phyloP scores from a whole-genome alignment of 2,888 invertebrate genomes.

The Melanophora roralis region DNA sequence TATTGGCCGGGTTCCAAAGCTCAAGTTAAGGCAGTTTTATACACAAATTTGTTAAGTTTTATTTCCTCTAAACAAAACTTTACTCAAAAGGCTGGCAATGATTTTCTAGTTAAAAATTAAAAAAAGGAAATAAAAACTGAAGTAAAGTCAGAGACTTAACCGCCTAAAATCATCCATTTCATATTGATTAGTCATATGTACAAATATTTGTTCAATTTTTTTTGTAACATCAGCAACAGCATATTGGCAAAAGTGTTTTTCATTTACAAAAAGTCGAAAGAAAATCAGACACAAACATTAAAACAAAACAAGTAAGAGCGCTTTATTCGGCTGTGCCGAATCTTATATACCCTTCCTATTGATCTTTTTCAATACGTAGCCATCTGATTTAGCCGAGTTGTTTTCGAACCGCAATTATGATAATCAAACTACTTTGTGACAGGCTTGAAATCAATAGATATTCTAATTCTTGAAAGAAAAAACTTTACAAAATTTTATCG shows the following conservation, averaged over 20 bases:
- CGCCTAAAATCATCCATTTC: conserved; percentile 66
- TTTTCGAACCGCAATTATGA: too few relatives aligned
- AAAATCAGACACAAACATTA: background rate
- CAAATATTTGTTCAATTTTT: background rate
- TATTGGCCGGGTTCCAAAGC: conserved; percentile 50
- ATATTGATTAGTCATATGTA: conserved; percentile 70
- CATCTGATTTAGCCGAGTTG: too few relatives aligned
- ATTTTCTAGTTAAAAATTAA: too few relatives aligned
- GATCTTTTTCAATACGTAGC: too few relatives aligned
- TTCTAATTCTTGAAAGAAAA: too few relatives aligned
- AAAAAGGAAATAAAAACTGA: conserved; percentile 5
- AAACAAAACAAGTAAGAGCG: conserved; percentile 31
- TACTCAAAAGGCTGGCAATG: background rate
- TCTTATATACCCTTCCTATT: too few relatives aligned
- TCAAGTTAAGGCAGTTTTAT: conserved; percentile 44
- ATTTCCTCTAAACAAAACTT: background rate
- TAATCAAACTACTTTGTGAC: too few relatives aligned
- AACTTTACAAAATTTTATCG: too few relatives aligned
- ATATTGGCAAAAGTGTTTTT: background rate
- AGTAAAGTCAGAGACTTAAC: conserved; percentile 37
- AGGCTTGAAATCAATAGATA: too few relatives aligned
- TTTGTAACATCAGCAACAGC: background rate
- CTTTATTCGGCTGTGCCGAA: too few relatives aligned
- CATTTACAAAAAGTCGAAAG: background rate
- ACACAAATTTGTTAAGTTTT: background rate